Percentiles rank a stretch among this genome's conserved stretches.
Evolutionary conservation across 2,797 vertebrate species (phyloP).

Genomic region (Phoxinus dragarum): DNA sequence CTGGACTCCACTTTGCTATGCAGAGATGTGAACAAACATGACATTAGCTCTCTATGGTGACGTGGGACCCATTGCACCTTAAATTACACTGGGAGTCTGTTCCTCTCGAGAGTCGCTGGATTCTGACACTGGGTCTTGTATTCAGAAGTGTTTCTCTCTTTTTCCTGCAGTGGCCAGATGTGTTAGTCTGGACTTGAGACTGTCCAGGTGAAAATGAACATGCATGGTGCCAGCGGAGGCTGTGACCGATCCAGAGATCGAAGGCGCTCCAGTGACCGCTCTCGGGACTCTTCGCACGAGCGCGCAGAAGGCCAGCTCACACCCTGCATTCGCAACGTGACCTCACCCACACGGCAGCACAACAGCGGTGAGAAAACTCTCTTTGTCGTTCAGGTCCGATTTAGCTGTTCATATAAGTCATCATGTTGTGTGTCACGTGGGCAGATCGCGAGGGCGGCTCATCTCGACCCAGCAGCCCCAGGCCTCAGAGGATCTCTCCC

Average conservation of each 20-base stretch:
- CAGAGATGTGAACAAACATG: slow-evolving; percentile 17
- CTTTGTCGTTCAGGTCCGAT: background rate
- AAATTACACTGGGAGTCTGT: background rate
- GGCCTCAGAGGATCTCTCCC: slow-evolving; percentile 91
- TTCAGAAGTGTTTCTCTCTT: slow-evolving; percentile 81
- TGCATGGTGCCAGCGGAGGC: slow-evolving; percentile 91
- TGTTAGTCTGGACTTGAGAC: slow-evolving; percentile 82
- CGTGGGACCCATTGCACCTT: background rate
- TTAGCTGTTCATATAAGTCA: background rate
- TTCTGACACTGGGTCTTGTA: slow-evolving; percentile 70
- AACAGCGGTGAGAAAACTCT: slow-evolving; percentile 85
- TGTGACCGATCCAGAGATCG: slow-evolving; percentile 94
- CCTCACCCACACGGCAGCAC: slow-evolving; percentile 95
- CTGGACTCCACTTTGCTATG: background rate
- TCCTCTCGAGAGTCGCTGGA: background rate
- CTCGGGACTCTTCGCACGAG: slow-evolving; percentile 97
- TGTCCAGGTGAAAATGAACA: slow-evolving; percentile 91
- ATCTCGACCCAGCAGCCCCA: slow-evolving; percentile 93
- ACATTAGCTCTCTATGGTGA: background rate
- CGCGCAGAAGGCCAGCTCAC: slow-evolving; percentile 94
- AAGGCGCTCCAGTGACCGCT: slow-evolving; percentile 95
- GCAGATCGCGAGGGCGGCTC: slow-evolving; percentile 90
- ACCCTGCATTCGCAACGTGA: slow-evolving; percentile 97
- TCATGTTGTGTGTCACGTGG: slow-evolving; percentile 69
- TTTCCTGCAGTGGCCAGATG: slow-evolving; percentile 80